Evolutionary conservation across 2,113 vertebrate genomes (phyloP).

Genomic region (human): GRCh38 chr1:46023501-46024000

Average conservation of each 20-base stretch:
- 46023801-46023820: conserved; percentile 97
- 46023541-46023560: not conserved
- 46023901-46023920: conserved; percentile 98
- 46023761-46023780: conserved; percentile 90
- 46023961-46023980: conserved; percentile 99
- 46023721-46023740: not conserved
- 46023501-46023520: not conserved
- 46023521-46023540: not conserved
- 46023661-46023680: not conserved
- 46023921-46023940: conserved; percentile 99
- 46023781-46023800: conserved; percentile 95
- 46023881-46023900: conserved; percentile 97
- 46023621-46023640: not conserved
- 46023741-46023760: not conserved
- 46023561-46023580: conserved; percentile 6
- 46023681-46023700: not conserved
- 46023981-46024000: conserved; percentile 78
- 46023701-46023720: not conserved
- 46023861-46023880: conserved; percentile 99
- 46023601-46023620: not conserved
- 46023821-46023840: conserved; percentile 99
- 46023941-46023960: conserved; percentile 97
- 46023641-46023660: not conserved
- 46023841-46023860: conserved; percentile 97
- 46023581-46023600: not conserved